Percentiles rank a stretch among this genome's conserved stretches.
Conservation (phyloP, 2,113 vertebrate genomes). For the Leptobrachium ailaonicum region DNA sequence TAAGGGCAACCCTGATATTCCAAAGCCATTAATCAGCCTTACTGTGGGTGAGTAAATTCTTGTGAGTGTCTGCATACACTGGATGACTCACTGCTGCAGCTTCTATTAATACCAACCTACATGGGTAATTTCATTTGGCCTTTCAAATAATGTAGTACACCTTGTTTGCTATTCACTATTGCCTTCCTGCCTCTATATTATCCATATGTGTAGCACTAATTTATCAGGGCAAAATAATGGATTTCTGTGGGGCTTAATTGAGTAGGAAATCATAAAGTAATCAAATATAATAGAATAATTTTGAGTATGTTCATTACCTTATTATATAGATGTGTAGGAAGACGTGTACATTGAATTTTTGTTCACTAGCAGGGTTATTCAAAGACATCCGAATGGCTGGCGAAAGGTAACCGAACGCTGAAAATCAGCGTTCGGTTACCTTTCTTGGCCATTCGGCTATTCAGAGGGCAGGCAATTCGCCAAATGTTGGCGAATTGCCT, state of each 20-base stretch:
- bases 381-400: too few relatives aligned
- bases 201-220: not conserved
- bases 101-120: conserved; percentile 25
- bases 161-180: not conserved
- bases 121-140: not conserved
- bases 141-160: not conserved
- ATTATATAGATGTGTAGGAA: not conserved
- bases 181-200: not conserved
- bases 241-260: not conserved
- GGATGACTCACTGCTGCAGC: conserved; percentile 4
- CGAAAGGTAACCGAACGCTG: too few relatives aligned
- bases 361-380: too few relatives aligned
- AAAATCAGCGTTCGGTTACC: too few relatives aligned
- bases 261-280: too few relatives aligned
- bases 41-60: conserved; percentile 29
- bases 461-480: too few relatives aligned
- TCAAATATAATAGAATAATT: not conserved
- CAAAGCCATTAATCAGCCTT: conserved; percentile 1
- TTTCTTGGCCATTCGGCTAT: too few relatives aligned
- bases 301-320: not conserved
- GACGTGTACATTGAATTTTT: too few relatives aligned
- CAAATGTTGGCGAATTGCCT: too few relatives aligned
- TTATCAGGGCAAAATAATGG: not conserved
- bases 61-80: conserved; percentile 19
- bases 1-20: not conserved